Base-by-base conservation (phyloP, 2,888 invertebrate genomes). In the Lamellibrachia columna region DNA sequence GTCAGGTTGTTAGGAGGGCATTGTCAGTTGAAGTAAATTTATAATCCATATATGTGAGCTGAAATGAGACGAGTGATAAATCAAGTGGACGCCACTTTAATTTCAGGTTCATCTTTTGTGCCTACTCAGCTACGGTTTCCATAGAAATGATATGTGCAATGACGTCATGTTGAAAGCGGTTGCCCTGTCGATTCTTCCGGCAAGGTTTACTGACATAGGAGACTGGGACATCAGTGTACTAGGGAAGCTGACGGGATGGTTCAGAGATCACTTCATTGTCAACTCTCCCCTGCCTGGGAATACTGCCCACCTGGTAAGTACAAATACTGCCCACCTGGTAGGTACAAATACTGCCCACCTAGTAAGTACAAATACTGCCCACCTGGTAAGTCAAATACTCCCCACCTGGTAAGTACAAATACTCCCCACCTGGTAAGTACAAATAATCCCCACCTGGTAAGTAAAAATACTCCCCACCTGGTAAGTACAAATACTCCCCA, bases 61-160 rank as follows among this genome's bases (percentile, higher is more conserved):
- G 40, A 40, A 40, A 40, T 40, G 40, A 0, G 40, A 40, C 40
- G 1, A 40, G 40, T 40, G 40, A 40, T 40, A 40, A 40, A 40
- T 40, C 40, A 40, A 75, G 75, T 6, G n/a, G 75, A 75, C 7
- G n/a, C 0, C n/a, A 22, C 75, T 75, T 11, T 75, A 75, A 15
- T 75, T 92, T 22, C 94, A 96, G 96, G 95, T 95, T 52, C 95
- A 98, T 96, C 97, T 99, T 7, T 96, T 99, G 28, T 98, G 98
- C 96, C 98, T 98, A 97, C 96, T 99, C 53, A 98, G 98, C 0
- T 98, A 98, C 96, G 98, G 98, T 0, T 97, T 98, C 95, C 98
- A 97, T 95, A 97, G 98, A 60, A 97, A 96, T 94, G 92, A 92
- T 22, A 53, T 95, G 15, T 95, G 95, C 92, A 94, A 95, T 92